Percentiles rank a stretch among this genome's conserved stretches.
Conservation (phyloP, 2,888 invertebrate species). For the Oscheius onirici region DNA sequence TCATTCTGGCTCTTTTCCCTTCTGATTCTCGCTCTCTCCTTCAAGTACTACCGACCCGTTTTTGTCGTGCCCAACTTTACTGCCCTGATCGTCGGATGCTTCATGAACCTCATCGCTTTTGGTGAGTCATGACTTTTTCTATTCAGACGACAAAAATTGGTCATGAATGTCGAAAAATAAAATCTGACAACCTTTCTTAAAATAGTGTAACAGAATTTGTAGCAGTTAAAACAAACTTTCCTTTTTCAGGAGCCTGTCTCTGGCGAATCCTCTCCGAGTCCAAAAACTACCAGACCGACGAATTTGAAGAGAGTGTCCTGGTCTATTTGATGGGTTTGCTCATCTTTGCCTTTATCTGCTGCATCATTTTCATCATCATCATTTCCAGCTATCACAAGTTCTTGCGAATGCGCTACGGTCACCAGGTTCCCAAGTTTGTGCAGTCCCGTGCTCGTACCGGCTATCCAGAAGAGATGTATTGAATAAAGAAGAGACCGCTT, state of each 20-base stretch:
- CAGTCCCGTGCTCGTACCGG: slow-evolving; percentile 53
- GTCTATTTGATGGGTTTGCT: slow-evolving; percentile 56
- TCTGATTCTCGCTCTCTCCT: slow-evolving; percentile 57
- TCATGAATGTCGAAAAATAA: not conserved
- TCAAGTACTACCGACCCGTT: slow-evolving; percentile 65
- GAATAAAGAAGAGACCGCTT: not conserved
- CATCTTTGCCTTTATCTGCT: slow-evolving; percentile 52
- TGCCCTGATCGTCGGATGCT: slow-evolving; percentile 55
- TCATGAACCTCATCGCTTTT: slow-evolving; percentile 62
- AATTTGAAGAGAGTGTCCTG: slow-evolving; percentile 51
- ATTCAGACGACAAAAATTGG: not conserved
- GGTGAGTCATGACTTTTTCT: slow-evolving; percentile 33
- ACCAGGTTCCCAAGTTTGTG: slow-evolving; percentile 42
- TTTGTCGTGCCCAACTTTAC: slow-evolving; percentile 64
- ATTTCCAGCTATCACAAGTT: slow-evolving; percentile 54
- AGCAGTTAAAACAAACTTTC: not conserved
- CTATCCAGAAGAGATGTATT: slow-evolving; percentile 57
- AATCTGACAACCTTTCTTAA: no score
- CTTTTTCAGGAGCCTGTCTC: slow-evolving; percentile 43
- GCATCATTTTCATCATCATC: slow-evolving; percentile 53
- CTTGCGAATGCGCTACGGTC: slow-evolving; percentile 55
- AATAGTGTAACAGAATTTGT: not conserved
- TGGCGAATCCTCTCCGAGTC: slow-evolving; percentile 49
- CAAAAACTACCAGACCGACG: slow-evolving; percentile 54
- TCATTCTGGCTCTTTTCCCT: slow-evolving; percentile 62